Evolutionary conservation across 2,888 invertebrate genomes (phyloP), one percentile per base, ranked within the genome.

Genomic region (Melanophora roralis): DNA sequence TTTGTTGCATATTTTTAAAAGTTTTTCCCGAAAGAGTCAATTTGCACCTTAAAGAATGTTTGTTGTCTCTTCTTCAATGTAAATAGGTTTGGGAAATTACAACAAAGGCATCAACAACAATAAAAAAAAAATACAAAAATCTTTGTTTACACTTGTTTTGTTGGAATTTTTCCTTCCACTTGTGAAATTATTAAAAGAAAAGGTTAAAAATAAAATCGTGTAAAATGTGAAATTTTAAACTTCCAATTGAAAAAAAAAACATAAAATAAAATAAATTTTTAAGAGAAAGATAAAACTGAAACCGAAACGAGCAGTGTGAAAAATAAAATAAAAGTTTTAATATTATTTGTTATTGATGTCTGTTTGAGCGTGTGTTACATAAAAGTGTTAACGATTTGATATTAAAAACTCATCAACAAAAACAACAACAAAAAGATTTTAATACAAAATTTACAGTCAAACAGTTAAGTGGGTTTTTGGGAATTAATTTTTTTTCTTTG

Each of bases 301-400:
- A 23, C 45, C n/a, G 14, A 59, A 40, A 67, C 53, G 34, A 36
- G 27, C 47, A 59, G 27, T 43, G 16, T 9, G 12, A 57, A 47
- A 64, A 68, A n/a, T 21, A 32, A 78, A 34, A 47, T 38, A 21
- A 40, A 57, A 32, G 19, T n/a, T 45, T 43, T 59, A 14, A 16
- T 36, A 49, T 21, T 57, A 27, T 12, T 34, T 49, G 27, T 43
- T 34, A 8, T 19, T 6, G 4, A 7, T 71, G 19, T 65, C 3
- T 27, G 3, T 27, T 40, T 27, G 59, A 67, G 55, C 53, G 69
- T 80, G 38, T 80, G 57, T 80, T 80, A 68, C 75, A 57, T 79
- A 76, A 80, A 76, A 43, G 62, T 68, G 53, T 76, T 67, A 60
- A 72, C 64, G 32, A 60, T 65, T 40, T n/a, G 34, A 51, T 64